phyloP scores from a whole-genome alignment of 2,888 invertebrate species.

The Tenodera sinensis region DNA sequence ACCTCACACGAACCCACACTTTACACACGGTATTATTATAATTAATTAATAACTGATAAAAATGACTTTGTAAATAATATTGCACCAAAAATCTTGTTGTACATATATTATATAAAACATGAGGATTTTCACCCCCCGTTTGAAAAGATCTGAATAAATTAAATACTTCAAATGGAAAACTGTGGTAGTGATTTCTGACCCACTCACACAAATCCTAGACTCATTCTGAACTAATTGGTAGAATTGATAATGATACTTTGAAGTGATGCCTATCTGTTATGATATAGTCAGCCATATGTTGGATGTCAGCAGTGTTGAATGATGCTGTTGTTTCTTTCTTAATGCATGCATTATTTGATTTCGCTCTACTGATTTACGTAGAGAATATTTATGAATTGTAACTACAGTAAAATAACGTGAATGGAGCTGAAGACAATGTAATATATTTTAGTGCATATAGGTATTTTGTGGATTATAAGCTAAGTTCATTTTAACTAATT shows the following conservation, averaged over 20 bases:
- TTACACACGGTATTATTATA: conserved; percentile 4
- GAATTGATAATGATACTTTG: neutral
- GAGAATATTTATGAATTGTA: too few species aligned
- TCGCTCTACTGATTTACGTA: too few species aligned
- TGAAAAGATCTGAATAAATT: conserved; percentile 31
- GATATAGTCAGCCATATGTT: too few species aligned
- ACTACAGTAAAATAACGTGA: too few species aligned
- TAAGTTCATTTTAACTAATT: too few species aligned
- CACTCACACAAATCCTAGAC: neutral
- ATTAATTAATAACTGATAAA: conserved; percentile 10
- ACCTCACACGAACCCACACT: neutral
- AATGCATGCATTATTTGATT: too few species aligned
- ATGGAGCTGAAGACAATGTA: too few species aligned
- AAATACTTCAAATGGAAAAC: conserved; percentile 28
- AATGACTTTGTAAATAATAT: conserved; percentile 30
- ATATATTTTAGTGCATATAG: too few species aligned
- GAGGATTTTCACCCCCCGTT: conserved; percentile 32
- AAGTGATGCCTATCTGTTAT: neutral
- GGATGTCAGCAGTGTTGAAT: too few species aligned
- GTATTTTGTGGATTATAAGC: too few species aligned
- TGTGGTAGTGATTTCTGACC: neutral
- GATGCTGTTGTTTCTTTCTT: too few species aligned
- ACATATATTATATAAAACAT: conserved; percentile 26
- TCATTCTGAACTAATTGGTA: neutral
- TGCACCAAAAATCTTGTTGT: conserved; percentile 32